Evolutionary conservation across 2,888 invertebrate genomes (phyloP).

Genomic region (Catocala nupta): DNA sequence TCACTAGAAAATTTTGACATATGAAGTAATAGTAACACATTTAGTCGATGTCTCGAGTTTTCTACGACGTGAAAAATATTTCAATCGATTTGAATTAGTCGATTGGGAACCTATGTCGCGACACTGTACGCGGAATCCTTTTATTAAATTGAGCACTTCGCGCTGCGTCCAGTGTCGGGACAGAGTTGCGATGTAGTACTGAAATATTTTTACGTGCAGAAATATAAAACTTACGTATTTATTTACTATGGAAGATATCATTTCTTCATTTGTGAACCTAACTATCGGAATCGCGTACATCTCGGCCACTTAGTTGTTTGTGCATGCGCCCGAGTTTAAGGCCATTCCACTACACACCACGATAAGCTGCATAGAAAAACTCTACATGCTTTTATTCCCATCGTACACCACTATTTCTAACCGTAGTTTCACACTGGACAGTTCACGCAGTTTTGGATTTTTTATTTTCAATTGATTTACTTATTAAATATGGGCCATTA

Average conservation of each 20-base stretch:
- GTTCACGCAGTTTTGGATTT: conserved; percentile 68
- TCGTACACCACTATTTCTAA: conserved; percentile 52
- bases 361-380: conserved; percentile 65
- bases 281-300: conserved; percentile 74
- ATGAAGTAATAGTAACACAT: conserved; percentile 83
- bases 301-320: conserved; percentile 76
- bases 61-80: conserved; percentile 71
- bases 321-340: conserved; percentile 74
- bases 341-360: conserved; percentile 64
- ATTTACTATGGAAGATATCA: conserved; percentile 82
- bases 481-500: conserved; percentile 83
- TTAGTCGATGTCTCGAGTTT: conserved; percentile 85
- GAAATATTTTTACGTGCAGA: conserved; percentile 73
- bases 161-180: conserved; percentile 54
- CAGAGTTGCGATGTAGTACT: conserved; percentile 50
- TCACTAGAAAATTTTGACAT: conserved; percentile 69
- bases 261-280: conserved; percentile 81
- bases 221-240: conserved; percentile 79
- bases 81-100: conserved; percentile 53
- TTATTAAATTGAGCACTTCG: conserved; percentile 78
- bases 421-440: conserved; percentile 73
- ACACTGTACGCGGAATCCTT: conserved; percentile 59
- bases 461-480: conserved; percentile 79
- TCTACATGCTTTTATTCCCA: conserved; percentile 66
- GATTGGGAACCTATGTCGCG: conserved; percentile 53